Base-by-base conservation (phyloP, 1,140 invertebrate species). In the Coptotermes formosanus region DNA sequence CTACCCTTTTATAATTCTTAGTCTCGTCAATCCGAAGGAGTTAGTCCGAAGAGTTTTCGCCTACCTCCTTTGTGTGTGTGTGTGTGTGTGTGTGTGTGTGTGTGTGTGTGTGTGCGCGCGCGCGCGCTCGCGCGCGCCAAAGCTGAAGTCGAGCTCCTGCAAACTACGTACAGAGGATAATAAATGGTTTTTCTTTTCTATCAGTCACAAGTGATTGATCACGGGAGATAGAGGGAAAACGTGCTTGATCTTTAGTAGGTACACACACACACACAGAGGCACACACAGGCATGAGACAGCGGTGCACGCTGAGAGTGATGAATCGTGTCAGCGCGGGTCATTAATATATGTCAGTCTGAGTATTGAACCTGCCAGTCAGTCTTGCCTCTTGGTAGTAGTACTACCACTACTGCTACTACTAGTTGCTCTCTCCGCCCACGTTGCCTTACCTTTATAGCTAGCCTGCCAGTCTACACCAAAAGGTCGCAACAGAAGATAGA, bases 161-260 rank as follows among this genome's bases (percentile, higher is more conserved):
- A 9, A 45, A 38, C 82, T 44, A 38, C 30, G 82, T 32, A 55
- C 23, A n/a, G n/a, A 23, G 83, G 85, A 59, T 86, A 86, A 86
- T 87, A 86, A 87, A 87, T 87, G 87, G 85, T 52, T 87, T 87
- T 87, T 86, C 85, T 86, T 87, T 87, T 87, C 85, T 87, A 87
- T 87, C 85, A 86, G 87, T 87, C 85, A 83, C 52, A 82, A 82
- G 85, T 87, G 87, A 87, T 88, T 84, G 86, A 88, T 87, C 85
- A 85, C 85, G 59, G 32, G 23, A 82, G 83, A 83, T 85, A 69
- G 87, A 55, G 85, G 85, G 43, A 84, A 64, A 82, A 87, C 86
- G 87, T 87, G 86, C 87, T 86, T 85, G 87, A 87, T 87, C 87
- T 87, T 87, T 87, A 86, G 87, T 87, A 87, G 86, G 86, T 85